Evolutionary conservation across 2,113 vertebrate species (phyloP).

Genomic region (Bubo blakistoni): DNA sequence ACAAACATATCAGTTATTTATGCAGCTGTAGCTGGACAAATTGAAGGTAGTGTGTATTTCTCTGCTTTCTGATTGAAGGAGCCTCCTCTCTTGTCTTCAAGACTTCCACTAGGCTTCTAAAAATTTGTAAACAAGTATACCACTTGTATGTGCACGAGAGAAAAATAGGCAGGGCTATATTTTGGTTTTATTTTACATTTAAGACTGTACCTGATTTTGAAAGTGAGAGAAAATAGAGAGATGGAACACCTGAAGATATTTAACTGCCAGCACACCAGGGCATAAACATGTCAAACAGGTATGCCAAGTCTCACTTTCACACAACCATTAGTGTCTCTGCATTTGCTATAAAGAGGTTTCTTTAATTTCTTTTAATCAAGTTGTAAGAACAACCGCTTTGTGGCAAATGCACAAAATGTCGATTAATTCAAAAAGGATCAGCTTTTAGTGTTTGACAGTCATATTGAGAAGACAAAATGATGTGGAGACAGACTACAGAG

Average conservation of each 20-base stretch:
- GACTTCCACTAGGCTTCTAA: not conserved
- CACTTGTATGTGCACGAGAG: not conserved
- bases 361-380: not conserved
- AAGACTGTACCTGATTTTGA: not conserved
- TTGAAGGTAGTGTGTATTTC: not conserved
- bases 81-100: not conserved
- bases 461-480: not conserved
- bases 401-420: slow-evolving; percentile 7
- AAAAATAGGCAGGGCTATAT: not conserved
- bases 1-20: not conserved
- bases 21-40: not conserved
- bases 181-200: not conserved
- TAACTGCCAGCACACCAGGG: not conserved
- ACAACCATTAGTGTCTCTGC: not conserved
- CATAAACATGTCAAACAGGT: not conserved
- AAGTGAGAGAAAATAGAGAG: not conserved
- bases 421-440: not conserved
- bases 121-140: not conserved
- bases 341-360: not conserved
- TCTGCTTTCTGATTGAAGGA: not conserved
- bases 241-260: not conserved
- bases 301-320: not conserved
- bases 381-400: not conserved
- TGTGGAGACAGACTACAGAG: not conserved
- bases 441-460: slow-evolving; percentile 21